A percentile compares a stretch with the other conserved stretches of the same genome.
Conservation (phyloP, 2,888 invertebrate species). For the Stenichneumon culpator region DNA sequence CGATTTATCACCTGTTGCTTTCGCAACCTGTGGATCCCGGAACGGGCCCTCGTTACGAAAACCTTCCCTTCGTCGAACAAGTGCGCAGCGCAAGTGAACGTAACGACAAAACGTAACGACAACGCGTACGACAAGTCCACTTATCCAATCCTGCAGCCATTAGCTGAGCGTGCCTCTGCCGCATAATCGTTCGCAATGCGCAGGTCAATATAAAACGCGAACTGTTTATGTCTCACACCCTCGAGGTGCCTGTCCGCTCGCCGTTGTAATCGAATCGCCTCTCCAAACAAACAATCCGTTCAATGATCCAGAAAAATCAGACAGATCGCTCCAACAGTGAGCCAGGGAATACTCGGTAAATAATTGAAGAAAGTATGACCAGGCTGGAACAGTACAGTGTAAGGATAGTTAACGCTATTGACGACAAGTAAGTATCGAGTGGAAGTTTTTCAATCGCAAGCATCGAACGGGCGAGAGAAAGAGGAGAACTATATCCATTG, state of each 20-base stretch:
- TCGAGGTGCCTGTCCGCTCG: background rate
- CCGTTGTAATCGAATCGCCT: background rate
- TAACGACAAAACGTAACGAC: slow-evolving; percentile 19
- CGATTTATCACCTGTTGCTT: background rate
- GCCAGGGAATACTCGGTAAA: slow-evolving; percentile 1
- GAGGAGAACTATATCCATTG: slow-evolving; percentile 47
- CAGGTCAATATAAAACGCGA: background rate
- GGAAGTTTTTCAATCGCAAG: slow-evolving; percentile 62
- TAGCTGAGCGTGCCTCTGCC: background rate
- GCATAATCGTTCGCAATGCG: background rate
- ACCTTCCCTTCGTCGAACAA: background rate
- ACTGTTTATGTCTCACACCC: background rate
- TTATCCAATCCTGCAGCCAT: slow-evolving; percentile 17
- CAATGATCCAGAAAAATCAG: slow-evolving; percentile 12
- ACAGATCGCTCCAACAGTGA: slow-evolving; percentile 1
- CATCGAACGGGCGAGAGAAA: slow-evolving; percentile 41
- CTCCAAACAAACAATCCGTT: slow-evolving; percentile 24
- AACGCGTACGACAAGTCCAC: slow-evolving; percentile 14
- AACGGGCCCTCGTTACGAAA: background rate
- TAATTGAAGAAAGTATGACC: slow-evolving; percentile 20
- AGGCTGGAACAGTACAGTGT: background rate
- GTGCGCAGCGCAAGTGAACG: background rate
- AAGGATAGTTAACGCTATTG: slow-evolving; percentile 14
- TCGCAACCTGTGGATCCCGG: background rate
- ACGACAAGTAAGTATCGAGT: slow-evolving; percentile 30